Evolutionary conservation across 2,113 vertebrate species (phyloP), one percentile per base, ranked within the genome.

Genomic region (Carassius carassius): DNA sequence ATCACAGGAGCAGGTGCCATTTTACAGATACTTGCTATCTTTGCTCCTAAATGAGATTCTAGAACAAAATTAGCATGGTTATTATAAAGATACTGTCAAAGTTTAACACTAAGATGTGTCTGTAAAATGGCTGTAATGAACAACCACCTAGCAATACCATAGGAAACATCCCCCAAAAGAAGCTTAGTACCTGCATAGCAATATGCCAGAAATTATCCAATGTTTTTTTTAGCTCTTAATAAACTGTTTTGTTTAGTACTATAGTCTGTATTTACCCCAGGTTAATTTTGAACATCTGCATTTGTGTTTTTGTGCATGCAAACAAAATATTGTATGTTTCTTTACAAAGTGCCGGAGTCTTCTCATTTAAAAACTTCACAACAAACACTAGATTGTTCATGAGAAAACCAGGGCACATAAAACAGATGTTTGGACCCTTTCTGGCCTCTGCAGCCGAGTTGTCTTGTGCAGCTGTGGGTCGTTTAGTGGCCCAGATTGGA

Each of bases 341-440:
- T n/a, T 67, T 21, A 83, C 25, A 86, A 92, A 95, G 96, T 58
- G 97, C 95, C 4, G 97, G 96, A 4, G 95, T 96, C 84, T 99
- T 99, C 90, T 95, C 99, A 47, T 97, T 99, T 85, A 96, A 96
- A 92, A 93, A 5, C 97, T 99, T 93, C 94, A 95, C 72, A 92
- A 94, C 86, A 98, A 96, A 86, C 95, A 97, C 74, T 95, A 90
- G 81, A 95, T 99, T 87, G 96, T 97, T 82, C 94, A 94, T 3
- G 95, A 96, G 88, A 97, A 98, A 89, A 98, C 96, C 51, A 94
- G 97, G 72, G 93, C 95, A 29, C 85, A 96, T 99, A 78, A 98
- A 96, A 84, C 96, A 97, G 88, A 97, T 98, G 97, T 99, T 99
- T 86, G 98, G 98, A 32, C 97, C 97, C 0, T 99, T 99, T 87